phyloP scores from a whole-genome alignment of 1,140 invertebrate species.

The Sitobion miscanthi region DNA sequence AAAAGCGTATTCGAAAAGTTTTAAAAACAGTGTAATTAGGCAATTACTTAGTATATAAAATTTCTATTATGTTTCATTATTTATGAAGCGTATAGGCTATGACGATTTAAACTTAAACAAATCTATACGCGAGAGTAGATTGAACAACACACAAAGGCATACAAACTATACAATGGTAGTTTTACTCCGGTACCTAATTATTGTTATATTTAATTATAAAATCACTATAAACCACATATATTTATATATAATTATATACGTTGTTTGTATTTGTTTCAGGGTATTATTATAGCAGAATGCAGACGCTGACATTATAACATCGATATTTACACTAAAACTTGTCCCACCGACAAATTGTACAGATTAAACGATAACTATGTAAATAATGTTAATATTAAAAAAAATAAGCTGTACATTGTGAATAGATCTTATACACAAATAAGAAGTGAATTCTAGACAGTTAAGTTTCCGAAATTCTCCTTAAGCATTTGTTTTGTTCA shows the following conservation, averaged over 20 bases:
- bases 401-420: constrained; percentile 16
- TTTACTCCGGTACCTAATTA: not conserved
- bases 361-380: not conserved
- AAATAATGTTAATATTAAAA: constrained; percentile 14
- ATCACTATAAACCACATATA: not conserved
- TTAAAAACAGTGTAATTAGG: too few species aligned
- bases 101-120: not conserved
- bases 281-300: constrained; percentile 39
- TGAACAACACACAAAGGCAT: not conserved
- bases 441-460: not conserved
- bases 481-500: not conserved
- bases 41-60: not conserved
- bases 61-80: not conserved
- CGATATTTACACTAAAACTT: not conserved
- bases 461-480: not conserved
- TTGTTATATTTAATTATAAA: not conserved
- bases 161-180: not conserved
- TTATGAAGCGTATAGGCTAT: too few species aligned
- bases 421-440: not conserved
- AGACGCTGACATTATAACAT: not conserved
- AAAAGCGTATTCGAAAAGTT: not conserved
- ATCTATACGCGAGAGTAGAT: not conserved
- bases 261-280: constrained; percentile 36
- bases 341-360: not conserved
- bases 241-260: not conserved